phyloP scores from a whole-genome alignment of 2,113 vertebrate species.

The Formicarius rufipectus region DNA sequence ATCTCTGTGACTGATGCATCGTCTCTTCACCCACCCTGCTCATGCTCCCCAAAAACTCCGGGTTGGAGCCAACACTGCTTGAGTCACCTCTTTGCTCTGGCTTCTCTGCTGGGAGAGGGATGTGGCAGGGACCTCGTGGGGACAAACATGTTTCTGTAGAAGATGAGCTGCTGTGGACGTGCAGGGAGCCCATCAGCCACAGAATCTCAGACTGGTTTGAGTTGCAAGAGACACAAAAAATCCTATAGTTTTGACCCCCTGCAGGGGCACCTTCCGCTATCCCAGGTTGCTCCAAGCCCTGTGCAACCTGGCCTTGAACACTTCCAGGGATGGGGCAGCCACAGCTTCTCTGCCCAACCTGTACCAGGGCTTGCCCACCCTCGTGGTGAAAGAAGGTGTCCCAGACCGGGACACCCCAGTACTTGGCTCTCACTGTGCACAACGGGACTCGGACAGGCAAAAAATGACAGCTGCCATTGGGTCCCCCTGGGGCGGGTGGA shows the following conservation, averaged over 20 bases:
- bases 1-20: not conserved
- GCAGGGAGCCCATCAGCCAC: fast-evolving
- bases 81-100: fast-evolving
- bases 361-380: not conserved
- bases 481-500: not conserved
- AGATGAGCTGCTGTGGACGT: not conserved
- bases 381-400: not conserved
- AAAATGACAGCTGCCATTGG: not conserved
- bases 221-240: not conserved
- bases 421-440: fast-evolving
- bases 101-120: not conserved
- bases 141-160: not conserved
- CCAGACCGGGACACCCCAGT: fast-evolving
- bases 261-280: not conserved
- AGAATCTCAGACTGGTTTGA: not conserved
- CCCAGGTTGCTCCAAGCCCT: fast-evolving
- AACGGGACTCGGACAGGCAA: fast-evolving
- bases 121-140: fast-evolving
- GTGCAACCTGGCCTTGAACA: fast-evolving
- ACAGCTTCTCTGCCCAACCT: not conserved
- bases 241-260: not conserved
- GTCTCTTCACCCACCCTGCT: not conserved
- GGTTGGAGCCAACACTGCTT: not conserved
- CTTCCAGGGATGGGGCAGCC: not conserved
- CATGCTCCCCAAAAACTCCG: not conserved